Evolutionary conservation across 2,113 vertebrate species (phyloP).

Genomic region (Gobiocypris rarus): DNA sequence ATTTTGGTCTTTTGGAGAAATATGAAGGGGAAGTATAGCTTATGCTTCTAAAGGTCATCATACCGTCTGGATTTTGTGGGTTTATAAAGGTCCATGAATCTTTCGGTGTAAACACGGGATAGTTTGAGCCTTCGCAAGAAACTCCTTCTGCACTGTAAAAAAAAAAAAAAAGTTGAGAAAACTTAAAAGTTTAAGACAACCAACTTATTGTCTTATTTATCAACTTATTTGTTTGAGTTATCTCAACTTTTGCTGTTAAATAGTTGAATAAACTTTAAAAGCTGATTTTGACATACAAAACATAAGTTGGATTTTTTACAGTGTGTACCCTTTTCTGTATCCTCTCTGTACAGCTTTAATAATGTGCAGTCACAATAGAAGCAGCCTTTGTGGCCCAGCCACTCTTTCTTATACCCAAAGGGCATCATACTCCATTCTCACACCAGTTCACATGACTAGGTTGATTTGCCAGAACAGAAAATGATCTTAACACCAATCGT

Average conservation of each 20-base stretch:
- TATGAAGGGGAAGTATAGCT: background rate
- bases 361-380: background rate
- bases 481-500: background rate
- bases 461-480: conserved; percentile 5
- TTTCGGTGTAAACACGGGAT: background rate
- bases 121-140: background rate
- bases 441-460: conserved; percentile 10
- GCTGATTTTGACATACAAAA: no score
- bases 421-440: conserved; percentile 15
- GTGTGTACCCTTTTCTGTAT: background rate
- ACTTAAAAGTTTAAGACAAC: no score
- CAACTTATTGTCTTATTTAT: no score
- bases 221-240: no score
- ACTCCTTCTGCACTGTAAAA: background rate
- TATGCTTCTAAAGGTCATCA: background rate
- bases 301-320: no score
- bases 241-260: no score
- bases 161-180: no score
- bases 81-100: conserved; percentile 4
- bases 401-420: background rate
- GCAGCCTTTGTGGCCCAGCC: background rate
- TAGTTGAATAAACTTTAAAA: no score
- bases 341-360: background rate
- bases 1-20: background rate
- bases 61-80: background rate